phyloP scores from a whole-genome alignment of 2,113 vertebrate species.

The Polyodon spathula region DNA sequence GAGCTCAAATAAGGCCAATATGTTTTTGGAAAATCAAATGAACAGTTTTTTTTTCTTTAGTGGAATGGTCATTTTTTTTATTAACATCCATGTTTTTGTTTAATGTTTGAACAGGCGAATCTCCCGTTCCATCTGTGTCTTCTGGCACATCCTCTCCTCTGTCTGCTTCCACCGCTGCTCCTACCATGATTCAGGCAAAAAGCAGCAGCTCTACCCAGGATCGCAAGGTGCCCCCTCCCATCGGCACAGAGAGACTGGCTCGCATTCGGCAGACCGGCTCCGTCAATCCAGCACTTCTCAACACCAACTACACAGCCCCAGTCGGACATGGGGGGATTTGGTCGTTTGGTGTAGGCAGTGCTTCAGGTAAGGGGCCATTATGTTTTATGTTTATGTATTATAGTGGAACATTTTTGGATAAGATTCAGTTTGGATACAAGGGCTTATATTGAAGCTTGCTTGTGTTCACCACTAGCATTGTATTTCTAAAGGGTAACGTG shows the following conservation, averaged over 20 bases:
- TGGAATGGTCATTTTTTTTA: too few species aligned
- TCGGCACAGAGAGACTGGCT: slow-evolving; percentile 88
- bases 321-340: slow-evolving; percentile 96
- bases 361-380: slow-evolving; percentile 80
- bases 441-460: too few species aligned
- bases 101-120: slow-evolving; percentile 75
- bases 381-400: too few species aligned
- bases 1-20: too few species aligned
- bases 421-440: too few species aligned
- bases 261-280: slow-evolving; percentile 92
- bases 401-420: too few species aligned
- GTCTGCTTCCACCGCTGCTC: slow-evolving; percentile 74
- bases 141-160: slow-evolving; percentile 84
- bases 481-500: too few species aligned
- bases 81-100: too few species aligned
- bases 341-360: slow-evolving; percentile 91
- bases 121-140: slow-evolving; percentile 84
- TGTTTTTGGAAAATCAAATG: too few species aligned
- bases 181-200: slow-evolving; percentile 76
- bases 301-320: slow-evolving; percentile 84
- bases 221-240: slow-evolving; percentile 90
- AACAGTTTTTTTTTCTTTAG: too few species aligned
- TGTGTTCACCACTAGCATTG: too few species aligned
- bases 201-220: slow-evolving; percentile 68
- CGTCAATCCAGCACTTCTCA: slow-evolving; percentile 76